phyloP scores from a whole-genome alignment of 2,888 invertebrate species.

The Cerastis leucographa region DNA sequence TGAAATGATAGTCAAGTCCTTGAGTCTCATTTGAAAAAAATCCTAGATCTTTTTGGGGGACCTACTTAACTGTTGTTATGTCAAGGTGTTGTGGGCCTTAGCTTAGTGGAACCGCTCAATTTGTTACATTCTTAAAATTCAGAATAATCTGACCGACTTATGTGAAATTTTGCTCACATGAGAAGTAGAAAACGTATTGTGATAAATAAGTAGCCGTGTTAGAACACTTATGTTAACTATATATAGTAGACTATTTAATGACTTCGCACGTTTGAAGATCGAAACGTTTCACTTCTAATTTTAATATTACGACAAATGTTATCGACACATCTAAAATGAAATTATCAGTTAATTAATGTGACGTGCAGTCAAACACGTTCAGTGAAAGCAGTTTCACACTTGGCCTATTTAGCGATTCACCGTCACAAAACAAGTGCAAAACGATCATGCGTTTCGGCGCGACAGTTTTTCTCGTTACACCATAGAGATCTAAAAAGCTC shows the following conservation, averaged over 20 bases:
- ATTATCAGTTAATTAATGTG: constrained; percentile 83
- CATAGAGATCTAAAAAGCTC: constrained; percentile 62
- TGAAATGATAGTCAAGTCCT: constrained; percentile 48
- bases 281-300: constrained; percentile 48
- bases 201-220: constrained; percentile 36
- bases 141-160: constrained; percentile 40
- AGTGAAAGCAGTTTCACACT: constrained; percentile 87
- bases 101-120: background rate
- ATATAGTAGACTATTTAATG: constrained; percentile 28
- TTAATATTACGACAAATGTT: constrained; percentile 61
- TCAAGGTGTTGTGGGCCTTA: background rate
- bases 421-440: constrained; percentile 68
- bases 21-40: constrained; percentile 9
- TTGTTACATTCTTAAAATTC: background rate
- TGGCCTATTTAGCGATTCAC: constrained; percentile 76
- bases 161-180: constrained; percentile 30
- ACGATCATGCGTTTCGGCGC: constrained; percentile 72
- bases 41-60: constrained; percentile 3
- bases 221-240: constrained; percentile 29
- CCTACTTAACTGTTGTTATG: background rate
- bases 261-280: constrained; percentile 45
- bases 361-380: constrained; percentile 78
- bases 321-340: constrained; percentile 72
- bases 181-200: constrained; percentile 43
- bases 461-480: constrained; percentile 77